These are phyloP conservation scores for Ctenomys sociabilis DNA, from an alignment of 2,113 vertebrate species.

Conservation along the genomic window DNA sequence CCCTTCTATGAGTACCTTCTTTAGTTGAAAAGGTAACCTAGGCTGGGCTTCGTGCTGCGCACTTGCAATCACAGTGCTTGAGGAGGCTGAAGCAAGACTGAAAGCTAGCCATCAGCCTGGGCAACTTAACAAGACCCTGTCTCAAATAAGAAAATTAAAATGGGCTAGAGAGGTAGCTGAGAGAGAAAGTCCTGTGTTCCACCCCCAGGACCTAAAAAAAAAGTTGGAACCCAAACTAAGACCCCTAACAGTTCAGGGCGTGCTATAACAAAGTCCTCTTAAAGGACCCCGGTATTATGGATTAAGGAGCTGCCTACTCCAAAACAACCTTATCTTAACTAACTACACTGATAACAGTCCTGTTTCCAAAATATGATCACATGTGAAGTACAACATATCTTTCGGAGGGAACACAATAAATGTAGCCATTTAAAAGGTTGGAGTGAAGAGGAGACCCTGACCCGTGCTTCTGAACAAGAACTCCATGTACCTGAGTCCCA, in stretches of 20 bases:
- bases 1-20: neutral
- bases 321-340: conserved; percentile 13
- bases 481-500: neutral
- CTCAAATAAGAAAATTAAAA: neutral
- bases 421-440: neutral
- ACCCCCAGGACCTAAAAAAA: neutral
- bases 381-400: conserved; percentile 1
- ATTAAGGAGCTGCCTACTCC: neutral
- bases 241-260: neutral
- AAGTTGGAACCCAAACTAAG: neutral
- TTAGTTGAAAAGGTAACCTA: neutral
- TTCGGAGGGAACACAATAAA: neutral
- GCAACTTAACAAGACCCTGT: neutral
- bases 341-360: neutral
- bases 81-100: neutral
- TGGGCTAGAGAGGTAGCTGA: neutral
- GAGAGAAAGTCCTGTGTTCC: neutral
- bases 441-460: conserved; percentile 30
- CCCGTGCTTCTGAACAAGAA: neutral
- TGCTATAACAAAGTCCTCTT: neutral
- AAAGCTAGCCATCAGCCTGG: neutral
- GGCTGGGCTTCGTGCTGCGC: neutral
- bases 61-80: neutral
- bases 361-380: conserved; percentile 54
- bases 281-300: neutral